These are phyloP conservation scores for Brachypteracias leptosomus DNA, from an alignment of 2,113 vertebrate species.

Conservation along the genomic window DNA sequence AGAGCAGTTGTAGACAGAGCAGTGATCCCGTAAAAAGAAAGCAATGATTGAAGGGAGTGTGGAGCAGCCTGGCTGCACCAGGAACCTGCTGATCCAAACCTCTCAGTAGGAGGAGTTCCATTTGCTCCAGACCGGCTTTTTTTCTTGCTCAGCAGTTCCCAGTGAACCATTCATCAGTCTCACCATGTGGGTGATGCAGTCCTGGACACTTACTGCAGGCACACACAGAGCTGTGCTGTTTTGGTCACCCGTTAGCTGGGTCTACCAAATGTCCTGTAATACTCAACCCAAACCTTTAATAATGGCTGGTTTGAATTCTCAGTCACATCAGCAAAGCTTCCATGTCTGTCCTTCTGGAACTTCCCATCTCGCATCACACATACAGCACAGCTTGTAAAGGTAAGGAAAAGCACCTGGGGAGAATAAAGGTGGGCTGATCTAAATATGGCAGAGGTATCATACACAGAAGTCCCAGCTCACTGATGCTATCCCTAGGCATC, in stretches of 20 bases:
- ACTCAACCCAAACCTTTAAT: not conserved
- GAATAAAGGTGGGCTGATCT: not conserved
- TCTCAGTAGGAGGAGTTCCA: not conserved
- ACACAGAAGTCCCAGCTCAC: not conserved
- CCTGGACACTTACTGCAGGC: not conserved
- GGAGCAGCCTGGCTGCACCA: not conserved
- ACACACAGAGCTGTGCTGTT: not conserved
- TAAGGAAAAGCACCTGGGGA: not conserved
- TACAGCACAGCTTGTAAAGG: not conserved
- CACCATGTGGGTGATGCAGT: not conserved
- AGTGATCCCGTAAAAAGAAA: not conserved
- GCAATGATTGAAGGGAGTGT: rapidly evolving
- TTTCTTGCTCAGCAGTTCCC: not conserved
- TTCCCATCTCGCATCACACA: not conserved
- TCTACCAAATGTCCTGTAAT: not conserved
- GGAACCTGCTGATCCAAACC: not conserved
- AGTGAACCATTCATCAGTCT: not conserved
- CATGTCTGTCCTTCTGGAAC: not conserved
- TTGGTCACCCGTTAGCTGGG: not conserved
- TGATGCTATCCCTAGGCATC: not conserved
- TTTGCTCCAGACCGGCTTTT: not conserved
- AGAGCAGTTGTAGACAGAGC: not conserved
- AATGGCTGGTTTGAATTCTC: not conserved
- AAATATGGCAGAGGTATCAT: not conserved
- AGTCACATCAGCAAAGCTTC: not conserved